Evolutionary conservation across 2,113 vertebrate species (phyloP).

Genomic region (Empidonax alnorum): DNA sequence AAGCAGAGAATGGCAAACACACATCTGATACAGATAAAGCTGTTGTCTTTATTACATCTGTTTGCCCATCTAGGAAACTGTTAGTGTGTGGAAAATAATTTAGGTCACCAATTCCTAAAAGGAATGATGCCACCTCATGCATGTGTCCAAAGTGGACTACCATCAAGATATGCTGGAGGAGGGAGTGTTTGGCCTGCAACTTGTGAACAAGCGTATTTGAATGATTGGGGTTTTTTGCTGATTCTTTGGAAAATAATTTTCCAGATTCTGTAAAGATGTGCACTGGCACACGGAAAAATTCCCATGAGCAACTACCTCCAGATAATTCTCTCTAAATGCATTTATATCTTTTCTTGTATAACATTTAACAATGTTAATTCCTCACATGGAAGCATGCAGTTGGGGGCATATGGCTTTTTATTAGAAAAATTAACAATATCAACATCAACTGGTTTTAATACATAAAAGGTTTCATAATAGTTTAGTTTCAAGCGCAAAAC

Average conservation of each 20-base stretch:
- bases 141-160: neutral
- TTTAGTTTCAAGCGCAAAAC: neutral
- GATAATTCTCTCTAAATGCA: neutral
- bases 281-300: neutral
- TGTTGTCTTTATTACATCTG: neutral
- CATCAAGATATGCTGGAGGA: neutral
- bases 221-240: fast-evolving
- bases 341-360: neutral
- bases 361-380: neutral
- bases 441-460: neutral
- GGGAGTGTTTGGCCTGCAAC: neutral
- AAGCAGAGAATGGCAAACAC: neutral
- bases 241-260: neutral
- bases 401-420: neutral
- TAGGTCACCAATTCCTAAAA: neutral
- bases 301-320: neutral
- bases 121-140: neutral
- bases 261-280: neutral
- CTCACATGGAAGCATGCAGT: neutral
- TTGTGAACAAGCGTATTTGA: neutral
- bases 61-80: neutral
- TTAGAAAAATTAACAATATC: neutral
- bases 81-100: neutral
- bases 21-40: neutral
- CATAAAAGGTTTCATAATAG: neutral